These are phyloP conservation scores for Caenorhabditis afra DNA, from an alignment of 2,888 invertebrate species.

Conservation along the genomic window DNA sequence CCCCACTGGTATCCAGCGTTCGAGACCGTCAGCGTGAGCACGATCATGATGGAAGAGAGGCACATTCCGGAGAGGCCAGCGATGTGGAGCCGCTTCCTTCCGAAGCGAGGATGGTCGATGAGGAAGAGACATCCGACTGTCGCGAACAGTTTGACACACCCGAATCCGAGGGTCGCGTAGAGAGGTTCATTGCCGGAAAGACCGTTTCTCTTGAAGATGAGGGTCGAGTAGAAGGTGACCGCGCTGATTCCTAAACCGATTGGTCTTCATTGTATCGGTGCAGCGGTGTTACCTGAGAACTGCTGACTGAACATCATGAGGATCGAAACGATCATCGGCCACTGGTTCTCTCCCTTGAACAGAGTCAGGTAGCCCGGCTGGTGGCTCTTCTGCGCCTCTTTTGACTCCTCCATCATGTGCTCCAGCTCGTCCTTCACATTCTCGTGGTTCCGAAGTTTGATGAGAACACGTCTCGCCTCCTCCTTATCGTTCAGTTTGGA, in stretches of 20 bases:
- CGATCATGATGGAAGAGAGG: conserved; percentile 86
- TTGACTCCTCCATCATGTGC: conserved; percentile 42
- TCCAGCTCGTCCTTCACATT: conserved; percentile 48
- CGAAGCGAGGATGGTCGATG: conserved; percentile 83
- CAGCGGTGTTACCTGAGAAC: conserved; percentile 85
- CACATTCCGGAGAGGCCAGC: conserved; percentile 89
- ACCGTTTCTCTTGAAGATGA: conserved; percentile 87
- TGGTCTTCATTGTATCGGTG: neutral
- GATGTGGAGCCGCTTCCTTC: conserved; percentile 88
- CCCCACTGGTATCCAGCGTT: conserved; percentile 53
- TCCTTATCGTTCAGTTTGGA: conserved; percentile 81
- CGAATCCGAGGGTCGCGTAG: conserved; percentile 90
- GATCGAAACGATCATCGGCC: conserved; percentile 88
- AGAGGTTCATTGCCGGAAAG: conserved; percentile 85
- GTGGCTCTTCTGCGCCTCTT: conserved; percentile 18
- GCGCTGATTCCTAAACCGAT: conserved; percentile 67
- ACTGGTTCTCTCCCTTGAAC: conserved; percentile 83
- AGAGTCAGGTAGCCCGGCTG: conserved; percentile 50
- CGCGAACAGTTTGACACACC: conserved; percentile 50
- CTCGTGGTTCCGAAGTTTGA: conserved; percentile 30
- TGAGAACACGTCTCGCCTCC: conserved; percentile 46
- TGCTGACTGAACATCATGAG: conserved; percentile 92
- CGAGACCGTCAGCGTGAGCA: conserved; percentile 82
- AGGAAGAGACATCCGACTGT: conserved; percentile 50
- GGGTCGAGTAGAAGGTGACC: conserved; percentile 85